phyloP scores from a whole-genome alignment of 2,797 vertebrate species.

The Pteropus rufus region DNA sequence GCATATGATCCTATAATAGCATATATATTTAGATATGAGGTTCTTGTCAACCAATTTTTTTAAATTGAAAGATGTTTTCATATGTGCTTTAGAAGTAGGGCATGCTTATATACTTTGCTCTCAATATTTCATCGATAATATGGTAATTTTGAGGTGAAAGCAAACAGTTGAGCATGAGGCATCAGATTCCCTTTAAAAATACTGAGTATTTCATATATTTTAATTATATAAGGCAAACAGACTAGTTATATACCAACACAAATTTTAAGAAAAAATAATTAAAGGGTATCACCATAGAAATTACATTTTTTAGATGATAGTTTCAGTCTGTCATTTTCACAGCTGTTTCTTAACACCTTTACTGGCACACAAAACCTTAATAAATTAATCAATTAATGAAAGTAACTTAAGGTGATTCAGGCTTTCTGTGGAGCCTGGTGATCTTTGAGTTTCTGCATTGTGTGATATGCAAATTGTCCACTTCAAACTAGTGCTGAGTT shows the following conservation, averaged over 20 bases:
- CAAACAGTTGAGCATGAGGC: background rate
- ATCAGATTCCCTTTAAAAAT: background rate
- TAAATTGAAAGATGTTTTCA: background rate
- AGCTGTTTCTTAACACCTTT: background rate
- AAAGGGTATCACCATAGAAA: background rate
- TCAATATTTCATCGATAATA: background rate
- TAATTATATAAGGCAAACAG: background rate
- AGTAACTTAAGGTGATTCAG: background rate
- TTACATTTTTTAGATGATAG: background rate
- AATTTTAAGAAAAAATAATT: background rate
- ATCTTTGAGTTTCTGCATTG: background rate
- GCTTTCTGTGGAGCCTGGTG: background rate
- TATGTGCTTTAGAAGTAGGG: background rate
- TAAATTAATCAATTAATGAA: background rate
- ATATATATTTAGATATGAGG: background rate
- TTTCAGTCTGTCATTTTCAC: background rate
- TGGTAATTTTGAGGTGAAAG: background rate
- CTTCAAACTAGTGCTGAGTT: background rate
- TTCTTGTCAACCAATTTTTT: background rate
- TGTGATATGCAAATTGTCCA: background rate
- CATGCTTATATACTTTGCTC: background rate
- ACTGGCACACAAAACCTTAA: background rate
- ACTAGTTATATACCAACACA: background rate
- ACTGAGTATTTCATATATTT: background rate
- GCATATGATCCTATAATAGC: background rate